Conservation (phyloP, 2,113 vertebrate species). For the Bos taurus region DNA sequence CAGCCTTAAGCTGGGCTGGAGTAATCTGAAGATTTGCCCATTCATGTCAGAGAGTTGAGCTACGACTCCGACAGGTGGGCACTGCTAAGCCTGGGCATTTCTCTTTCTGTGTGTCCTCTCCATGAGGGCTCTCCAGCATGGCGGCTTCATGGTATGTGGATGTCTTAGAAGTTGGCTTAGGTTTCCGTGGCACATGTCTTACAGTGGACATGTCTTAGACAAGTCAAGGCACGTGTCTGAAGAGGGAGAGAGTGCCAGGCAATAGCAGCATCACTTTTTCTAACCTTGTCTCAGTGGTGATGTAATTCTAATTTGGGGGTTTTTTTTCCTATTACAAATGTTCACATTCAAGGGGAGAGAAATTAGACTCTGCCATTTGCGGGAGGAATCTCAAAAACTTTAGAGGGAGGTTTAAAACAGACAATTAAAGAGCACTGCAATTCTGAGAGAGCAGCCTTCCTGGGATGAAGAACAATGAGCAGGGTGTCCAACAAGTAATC, state of each 20-base stretch:
- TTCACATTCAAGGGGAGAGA: background rate
- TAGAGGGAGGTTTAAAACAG: background rate
- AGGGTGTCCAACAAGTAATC: background rate
- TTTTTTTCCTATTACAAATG: background rate
- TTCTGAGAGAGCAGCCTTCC: background rate
- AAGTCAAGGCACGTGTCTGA: background rate
- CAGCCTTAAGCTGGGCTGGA: background rate
- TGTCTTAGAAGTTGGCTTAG: background rate
- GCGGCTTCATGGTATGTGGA: fast-evolving
- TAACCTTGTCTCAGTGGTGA: background rate
- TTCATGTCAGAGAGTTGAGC: background rate
- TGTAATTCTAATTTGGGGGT: background rate
- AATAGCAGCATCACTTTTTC: background rate
- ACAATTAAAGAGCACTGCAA: no score
- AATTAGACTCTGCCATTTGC: background rate
- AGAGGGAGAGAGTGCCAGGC: background rate
- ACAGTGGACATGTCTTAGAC: background rate
- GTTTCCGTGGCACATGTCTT: background rate
- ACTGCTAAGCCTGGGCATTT: background rate
- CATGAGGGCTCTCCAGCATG: background rate
- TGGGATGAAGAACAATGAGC: background rate
- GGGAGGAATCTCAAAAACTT: background rate
- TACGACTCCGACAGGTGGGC: background rate
- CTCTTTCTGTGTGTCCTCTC: background rate
- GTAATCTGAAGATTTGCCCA: background rate